phyloP scores from a whole-genome alignment of 2,113 vertebrate species.

The Nothocercus nigrocapillus region DNA sequence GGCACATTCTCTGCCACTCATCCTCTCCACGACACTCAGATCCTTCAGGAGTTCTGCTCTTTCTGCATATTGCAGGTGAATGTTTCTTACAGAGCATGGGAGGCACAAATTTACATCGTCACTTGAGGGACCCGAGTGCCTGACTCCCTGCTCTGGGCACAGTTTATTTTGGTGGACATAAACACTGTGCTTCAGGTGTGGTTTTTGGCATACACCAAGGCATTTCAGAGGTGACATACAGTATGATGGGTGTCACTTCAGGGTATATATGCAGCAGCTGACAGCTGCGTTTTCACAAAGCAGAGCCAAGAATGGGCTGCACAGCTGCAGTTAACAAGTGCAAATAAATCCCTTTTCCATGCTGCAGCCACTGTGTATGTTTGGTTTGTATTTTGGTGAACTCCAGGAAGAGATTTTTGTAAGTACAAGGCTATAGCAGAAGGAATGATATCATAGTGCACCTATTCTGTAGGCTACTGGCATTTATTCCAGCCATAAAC shows the following conservation, averaged over 20 bases:
- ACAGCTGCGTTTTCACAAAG: background rate
- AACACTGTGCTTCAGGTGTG: background rate
- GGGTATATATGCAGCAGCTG: conserved; percentile 3
- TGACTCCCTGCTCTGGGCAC: conserved; percentile 6
- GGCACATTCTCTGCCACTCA: background rate
- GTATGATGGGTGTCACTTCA: background rate
- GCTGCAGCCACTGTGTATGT: background rate
- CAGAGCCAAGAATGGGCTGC: background rate
- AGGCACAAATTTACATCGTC: background rate
- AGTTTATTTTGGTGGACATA: conserved; percentile 25
- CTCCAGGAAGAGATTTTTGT: conserved; percentile 3
- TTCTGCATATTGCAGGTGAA: background rate
- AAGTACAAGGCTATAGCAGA: background rate
- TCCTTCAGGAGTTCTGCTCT: background rate
- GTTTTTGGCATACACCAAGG: background rate
- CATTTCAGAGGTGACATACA: background rate
- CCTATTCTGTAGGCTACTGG: background rate
- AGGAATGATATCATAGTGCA: background rate
- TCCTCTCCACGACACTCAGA: background rate
- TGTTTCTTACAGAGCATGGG: background rate
- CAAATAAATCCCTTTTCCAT: conserved; percentile 42
- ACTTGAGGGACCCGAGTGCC: background rate
- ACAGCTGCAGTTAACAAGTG: background rate
- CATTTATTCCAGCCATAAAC: background rate
- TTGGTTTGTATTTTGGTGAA: background rate